Conservation (phyloP, 2,888 invertebrate genomes). For the Pandemis corylana region DNA sequence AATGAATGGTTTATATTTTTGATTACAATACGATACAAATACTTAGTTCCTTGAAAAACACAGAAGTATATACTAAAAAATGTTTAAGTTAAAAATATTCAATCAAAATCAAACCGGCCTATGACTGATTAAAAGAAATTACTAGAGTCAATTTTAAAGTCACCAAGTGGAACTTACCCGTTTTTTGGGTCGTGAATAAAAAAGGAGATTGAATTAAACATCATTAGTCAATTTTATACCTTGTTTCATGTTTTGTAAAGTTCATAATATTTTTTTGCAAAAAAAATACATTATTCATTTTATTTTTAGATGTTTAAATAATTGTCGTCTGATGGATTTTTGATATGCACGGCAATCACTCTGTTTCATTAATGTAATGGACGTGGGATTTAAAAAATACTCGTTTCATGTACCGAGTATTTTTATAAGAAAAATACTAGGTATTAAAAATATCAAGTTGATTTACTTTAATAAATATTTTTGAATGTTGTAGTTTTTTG, state of each 20-base stretch:
- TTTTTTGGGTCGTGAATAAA: background rate
- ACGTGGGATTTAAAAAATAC: constrained; percentile 26
- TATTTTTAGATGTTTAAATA: constrained; percentile 8
- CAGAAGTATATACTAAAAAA: no score
- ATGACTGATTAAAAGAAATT: background rate
- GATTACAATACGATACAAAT: no score
- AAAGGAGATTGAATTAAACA: background rate
- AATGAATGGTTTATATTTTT: no score
- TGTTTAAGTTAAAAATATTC: no score
- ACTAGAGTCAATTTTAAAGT: background rate
- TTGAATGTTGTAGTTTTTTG: no score
- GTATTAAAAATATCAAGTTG: background rate
- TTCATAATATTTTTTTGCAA: background rate
- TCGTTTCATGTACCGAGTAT: constrained; percentile 4
- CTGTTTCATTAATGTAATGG: constrained; percentile 48
- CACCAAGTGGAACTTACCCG: background rate
- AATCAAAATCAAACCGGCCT: no score
- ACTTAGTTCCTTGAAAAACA: no score
- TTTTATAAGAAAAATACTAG: background rate
- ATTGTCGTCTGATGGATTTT: constrained; percentile 44
- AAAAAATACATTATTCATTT: background rate
- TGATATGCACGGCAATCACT: constrained; percentile 49
- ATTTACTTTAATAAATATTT: no score
- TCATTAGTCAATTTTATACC: background rate
- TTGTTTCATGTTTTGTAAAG: background rate